These are phyloP conservation scores for Himalopsyche tibetana DNA, from an alignment of 2,888 invertebrate genomes.

Conservation along the genomic window DNA sequence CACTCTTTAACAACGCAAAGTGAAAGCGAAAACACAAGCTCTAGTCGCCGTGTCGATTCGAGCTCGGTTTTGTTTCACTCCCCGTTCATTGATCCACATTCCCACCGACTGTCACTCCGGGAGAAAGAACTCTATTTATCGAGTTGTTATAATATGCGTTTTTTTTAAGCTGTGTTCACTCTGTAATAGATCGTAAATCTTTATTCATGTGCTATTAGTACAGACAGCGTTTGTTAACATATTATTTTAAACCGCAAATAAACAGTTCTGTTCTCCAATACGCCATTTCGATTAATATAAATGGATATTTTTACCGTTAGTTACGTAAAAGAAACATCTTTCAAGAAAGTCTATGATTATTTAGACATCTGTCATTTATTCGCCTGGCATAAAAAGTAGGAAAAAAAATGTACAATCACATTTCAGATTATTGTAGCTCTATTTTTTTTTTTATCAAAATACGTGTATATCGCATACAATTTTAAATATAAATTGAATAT, in stretches of 20 bases:
- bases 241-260: slow-evolving; percentile 18
- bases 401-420: too few relatives aligned
- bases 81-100: slow-evolving; percentile 34
- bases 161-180: neutral
- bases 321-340: too few relatives aligned
- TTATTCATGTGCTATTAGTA: neutral
- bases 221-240: neutral
- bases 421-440: too few relatives aligned
- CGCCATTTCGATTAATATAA: too few relatives aligned
- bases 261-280: neutral
- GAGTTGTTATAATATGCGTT: slow-evolving; percentile 15
- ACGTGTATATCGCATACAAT: too few relatives aligned
- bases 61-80: slow-evolving; percentile 21
- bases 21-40: slow-evolving; percentile 24
- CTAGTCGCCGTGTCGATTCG: neutral
- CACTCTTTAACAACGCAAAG: slow-evolving; percentile 19
- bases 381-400: too few relatives aligned
- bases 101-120: slow-evolving; percentile 18
- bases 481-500: too few relatives aligned
- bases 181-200: slow-evolving; percentile 22
- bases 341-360: too few relatives aligned
- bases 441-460: too few relatives aligned
- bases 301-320: too few relatives aligned
- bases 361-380: too few relatives aligned
- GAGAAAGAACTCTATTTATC: slow-evolving; percentile 28